These are phyloP conservation scores for Ptychochromis oligacanthus DNA, from an alignment of 2,113 vertebrate species.

Conservation along the genomic window DNA sequence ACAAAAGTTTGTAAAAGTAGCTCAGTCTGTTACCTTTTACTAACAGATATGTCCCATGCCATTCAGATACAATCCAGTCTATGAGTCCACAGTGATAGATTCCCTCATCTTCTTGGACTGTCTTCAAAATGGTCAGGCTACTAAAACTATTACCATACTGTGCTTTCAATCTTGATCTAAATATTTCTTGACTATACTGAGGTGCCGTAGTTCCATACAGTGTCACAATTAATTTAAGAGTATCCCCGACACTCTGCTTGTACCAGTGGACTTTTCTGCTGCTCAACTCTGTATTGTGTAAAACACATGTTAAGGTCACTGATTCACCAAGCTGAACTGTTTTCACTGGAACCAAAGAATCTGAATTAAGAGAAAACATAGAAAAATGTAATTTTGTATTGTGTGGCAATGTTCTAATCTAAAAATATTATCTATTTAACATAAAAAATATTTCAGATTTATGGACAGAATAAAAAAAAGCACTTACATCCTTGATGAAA, in stretches of 20 bases:
- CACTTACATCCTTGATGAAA: constrained; percentile 26
- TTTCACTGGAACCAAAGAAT: not conserved
- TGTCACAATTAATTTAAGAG: not conserved
- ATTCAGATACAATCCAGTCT: not conserved
- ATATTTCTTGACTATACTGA: rapidly evolving
- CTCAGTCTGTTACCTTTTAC: constrained; percentile 12
- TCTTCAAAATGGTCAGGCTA: constrained; percentile 10
- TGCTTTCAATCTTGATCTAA: not conserved
- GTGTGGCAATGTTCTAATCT: not conserved
- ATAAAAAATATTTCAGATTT: rapidly evolving
- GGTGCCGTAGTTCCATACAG: not conserved
- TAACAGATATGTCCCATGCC: constrained; percentile 19
- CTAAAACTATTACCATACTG: rapidly evolving
- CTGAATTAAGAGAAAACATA: not conserved
- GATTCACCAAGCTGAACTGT: constrained; percentile 10
- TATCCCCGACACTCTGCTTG: constrained; percentile 9
- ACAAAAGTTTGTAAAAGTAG: too few species aligned
- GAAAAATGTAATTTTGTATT: not conserved
- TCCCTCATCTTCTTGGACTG: constrained; percentile 15
- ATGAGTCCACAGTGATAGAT: constrained; percentile 7
- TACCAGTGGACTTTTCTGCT: constrained; percentile 23
- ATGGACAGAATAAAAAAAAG: rapidly evolving
- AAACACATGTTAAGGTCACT: constrained; percentile 20
- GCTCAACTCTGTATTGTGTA: rapidly evolving
- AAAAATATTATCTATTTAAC: not conserved